Percentiles rank a stretch among this genome's conserved stretches.
Conservation (phyloP, 2,888 invertebrate species). For the Drosophila anomelani region DNA sequence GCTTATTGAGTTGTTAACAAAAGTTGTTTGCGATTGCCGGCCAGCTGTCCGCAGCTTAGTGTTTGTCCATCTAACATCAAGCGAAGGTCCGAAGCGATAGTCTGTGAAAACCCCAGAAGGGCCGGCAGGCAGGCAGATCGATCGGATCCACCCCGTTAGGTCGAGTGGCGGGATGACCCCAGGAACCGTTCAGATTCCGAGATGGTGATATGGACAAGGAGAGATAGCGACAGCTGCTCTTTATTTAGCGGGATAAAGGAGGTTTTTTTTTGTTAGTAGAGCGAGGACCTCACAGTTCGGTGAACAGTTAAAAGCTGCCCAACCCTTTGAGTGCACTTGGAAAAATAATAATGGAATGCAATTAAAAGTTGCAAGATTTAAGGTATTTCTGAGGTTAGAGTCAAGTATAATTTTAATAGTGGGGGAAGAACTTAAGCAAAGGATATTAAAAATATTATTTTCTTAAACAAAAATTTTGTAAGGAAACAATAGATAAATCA, state of each 20-base stretch:
- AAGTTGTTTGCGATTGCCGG: conserved; percentile 16
- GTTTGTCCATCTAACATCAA: conserved; percentile 26
- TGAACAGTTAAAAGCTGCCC: conserved; percentile 67
- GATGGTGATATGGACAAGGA: conserved; percentile 61
- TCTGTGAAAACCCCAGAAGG: conserved; percentile 66
- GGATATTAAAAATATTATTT: neutral
- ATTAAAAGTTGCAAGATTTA: neutral
- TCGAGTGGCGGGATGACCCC: conserved; percentile 56
- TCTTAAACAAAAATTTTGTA: neutral
- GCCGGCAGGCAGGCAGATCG: conserved; percentile 30
- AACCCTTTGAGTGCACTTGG: conserved; percentile 56
- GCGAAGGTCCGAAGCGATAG: conserved; percentile 49
- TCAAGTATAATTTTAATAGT: neutral
- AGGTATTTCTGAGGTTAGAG: neutral
- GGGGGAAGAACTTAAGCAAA: neutral
- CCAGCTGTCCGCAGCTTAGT: conserved; percentile 36
- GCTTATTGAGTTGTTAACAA: conserved; percentile 64
- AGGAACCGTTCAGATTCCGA: conserved; percentile 39
- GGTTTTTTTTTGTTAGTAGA: neutral
- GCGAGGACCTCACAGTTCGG: conserved; percentile 68
- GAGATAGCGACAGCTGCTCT: conserved; percentile 73
- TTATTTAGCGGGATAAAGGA: conserved; percentile 14
- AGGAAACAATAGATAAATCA: neutral
- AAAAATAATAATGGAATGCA: neutral
- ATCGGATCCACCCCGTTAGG: conserved; percentile 54